Evolutionary conservation across 2,888 invertebrate species (phyloP).

Genomic region (Hypsopygia costalis): DNA sequence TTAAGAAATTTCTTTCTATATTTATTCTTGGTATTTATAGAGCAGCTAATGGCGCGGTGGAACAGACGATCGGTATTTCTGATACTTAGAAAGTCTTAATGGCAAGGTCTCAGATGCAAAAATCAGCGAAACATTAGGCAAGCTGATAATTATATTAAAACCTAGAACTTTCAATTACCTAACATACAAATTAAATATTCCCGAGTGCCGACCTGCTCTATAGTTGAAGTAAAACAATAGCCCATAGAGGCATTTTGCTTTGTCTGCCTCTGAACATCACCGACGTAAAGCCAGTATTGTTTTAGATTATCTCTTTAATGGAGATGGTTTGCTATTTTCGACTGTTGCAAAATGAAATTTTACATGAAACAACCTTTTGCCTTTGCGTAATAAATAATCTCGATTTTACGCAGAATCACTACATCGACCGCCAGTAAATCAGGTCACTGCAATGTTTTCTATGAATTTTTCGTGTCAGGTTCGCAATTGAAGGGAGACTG

Average conservation of each 20-base stretch:
- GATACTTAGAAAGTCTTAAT: not conserved
- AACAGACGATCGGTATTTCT: too few species aligned
- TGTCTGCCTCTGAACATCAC: conserved; percentile 46
- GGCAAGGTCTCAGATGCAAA: too few species aligned
- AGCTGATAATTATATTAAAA: too few species aligned
- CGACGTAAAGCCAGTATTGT: conserved; percentile 61
- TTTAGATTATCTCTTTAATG: conserved; percentile 46
- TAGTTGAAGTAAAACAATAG: conserved; percentile 65
- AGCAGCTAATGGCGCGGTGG: too few species aligned
- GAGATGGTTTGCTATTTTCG: conserved; percentile 27
- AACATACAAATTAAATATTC: too few species aligned
- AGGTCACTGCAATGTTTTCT: conserved; percentile 26
- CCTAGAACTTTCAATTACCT: too few species aligned
- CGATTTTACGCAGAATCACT: too few species aligned
- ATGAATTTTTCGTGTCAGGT: conserved; percentile 40
- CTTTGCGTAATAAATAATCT: too few species aligned
- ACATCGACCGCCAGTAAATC: conserved; percentile 21
- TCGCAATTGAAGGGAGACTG: conserved; percentile 43
- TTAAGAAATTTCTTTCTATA: too few species aligned
- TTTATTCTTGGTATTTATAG: too few species aligned
- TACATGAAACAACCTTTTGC: too few species aligned
- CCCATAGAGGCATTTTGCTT: conserved; percentile 58
- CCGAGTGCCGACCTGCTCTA: conserved; percentile 24
- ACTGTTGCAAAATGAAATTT: conserved; percentile 25
- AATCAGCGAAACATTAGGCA: too few species aligned